These are phyloP conservation scores for Cynocephalus volans DNA, from an alignment of 2,113 vertebrate species.

Conservation along the genomic window DNA sequence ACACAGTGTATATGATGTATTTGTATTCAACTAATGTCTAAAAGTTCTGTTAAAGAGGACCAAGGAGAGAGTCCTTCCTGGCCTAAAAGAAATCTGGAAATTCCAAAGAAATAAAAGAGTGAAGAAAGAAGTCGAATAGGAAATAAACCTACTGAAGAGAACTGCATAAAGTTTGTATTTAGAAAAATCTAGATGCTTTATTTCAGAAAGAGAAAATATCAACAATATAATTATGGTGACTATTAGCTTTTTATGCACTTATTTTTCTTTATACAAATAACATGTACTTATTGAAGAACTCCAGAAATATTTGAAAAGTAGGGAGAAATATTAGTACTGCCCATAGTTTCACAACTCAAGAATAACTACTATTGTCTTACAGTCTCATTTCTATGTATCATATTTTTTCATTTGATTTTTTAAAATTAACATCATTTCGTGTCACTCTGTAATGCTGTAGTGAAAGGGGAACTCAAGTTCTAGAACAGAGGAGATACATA, in stretches of 20 bases:
- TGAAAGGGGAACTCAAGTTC: background rate
- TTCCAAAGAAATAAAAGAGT: conserved; percentile 56
- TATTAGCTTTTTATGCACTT: conserved; percentile 15
- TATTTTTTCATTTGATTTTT: background rate
- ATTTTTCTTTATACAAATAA: conserved; percentile 42
- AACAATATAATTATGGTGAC: background rate
- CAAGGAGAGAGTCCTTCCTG: background rate
- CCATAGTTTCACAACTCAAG: background rate
- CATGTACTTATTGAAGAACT: background rate
- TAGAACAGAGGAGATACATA: background rate
- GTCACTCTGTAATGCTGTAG: background rate
- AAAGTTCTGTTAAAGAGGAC: conserved; percentile 37
- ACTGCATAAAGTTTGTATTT: background rate
- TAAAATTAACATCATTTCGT: background rate
- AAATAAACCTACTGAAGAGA: conserved; percentile 55
- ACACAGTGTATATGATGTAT: background rate
- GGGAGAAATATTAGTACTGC: conserved; percentile 1
- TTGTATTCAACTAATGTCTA: conserved; percentile 24
- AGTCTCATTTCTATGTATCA: background rate
- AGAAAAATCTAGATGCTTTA: conserved; percentile 40
- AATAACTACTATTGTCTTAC: background rate
- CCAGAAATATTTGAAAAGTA: conserved; percentile 9
- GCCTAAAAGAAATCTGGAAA: conserved; percentile 45
- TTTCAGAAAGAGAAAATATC: background rate
- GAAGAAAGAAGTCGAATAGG: conserved; percentile 12